Evolutionary conservation across 1,140 invertebrate genomes (phyloP), one percentile per base, ranked within the genome.

Genomic region (Stegodyphus mimosarum): DNA sequence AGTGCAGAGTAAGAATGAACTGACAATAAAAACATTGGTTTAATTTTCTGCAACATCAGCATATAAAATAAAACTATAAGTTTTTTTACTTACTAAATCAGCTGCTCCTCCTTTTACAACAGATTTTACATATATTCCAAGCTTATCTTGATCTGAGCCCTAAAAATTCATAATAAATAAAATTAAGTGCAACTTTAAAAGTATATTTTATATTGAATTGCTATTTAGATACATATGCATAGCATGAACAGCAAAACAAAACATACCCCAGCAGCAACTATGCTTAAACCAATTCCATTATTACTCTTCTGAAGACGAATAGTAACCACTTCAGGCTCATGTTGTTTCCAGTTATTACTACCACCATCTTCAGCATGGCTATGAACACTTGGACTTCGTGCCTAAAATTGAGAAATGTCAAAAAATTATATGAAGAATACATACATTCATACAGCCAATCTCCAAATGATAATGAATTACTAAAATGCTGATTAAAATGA

Each of bases 121-220:
- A 80, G 97, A 98, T 91, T 99, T 99, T 81, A 99, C 98, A 90
- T 99, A 99, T 90, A 99, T 99, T 55, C 98, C 98, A 67, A 98
- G 91, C 88, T 96, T 94, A 88, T 95, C 94, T 89, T 97, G 96
- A n/a, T 95, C 95, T 66, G 95, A 94, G 52, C 97, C 96, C 95
- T 96, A 89, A 49, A 92, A 90, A 89, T 90, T 60, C 6, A 76
- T n/a, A 76, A 33, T 33, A 3, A 33, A 1, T 33, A 33, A 33
- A 1, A 33, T 33, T 33, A 33, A 33, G 33, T 33, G 33, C 33
- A 33, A 33, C 33, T 33, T 33, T 33, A 33, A 33, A 33, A 33
- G 33, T 33, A 33, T 33, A 33, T 33, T 33, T 33, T 33, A 33
- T 33, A 33, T 1, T 33, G 33, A 1, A 33, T 33, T 33, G 33